Percentiles rank a stretch among this genome's conserved stretches.
Evolutionary conservation across 2,113 vertebrate genomes (phyloP).

Genomic region (Labeo catla): DNA sequence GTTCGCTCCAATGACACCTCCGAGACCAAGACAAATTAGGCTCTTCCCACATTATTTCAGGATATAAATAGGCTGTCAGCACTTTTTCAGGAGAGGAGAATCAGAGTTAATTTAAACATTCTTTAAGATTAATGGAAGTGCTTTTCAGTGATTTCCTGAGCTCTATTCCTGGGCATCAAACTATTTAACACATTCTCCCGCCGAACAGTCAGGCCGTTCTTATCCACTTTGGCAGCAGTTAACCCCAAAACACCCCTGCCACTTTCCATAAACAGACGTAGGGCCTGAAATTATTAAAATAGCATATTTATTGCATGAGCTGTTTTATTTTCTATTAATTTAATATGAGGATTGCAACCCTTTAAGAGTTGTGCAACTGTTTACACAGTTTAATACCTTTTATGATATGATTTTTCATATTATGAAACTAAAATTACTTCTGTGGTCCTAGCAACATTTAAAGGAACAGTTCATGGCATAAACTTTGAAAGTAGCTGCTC

Average conservation of each 20-base stretch:
- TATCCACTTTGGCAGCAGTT: conserved; percentile 62
- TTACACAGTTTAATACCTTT: background rate
- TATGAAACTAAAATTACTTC: no score
- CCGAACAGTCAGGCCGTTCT: conserved; percentile 56
- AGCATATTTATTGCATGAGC: background rate
- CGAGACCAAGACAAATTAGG: conserved; percentile 76
- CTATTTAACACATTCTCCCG: conserved; percentile 68
- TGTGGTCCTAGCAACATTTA: background rate
- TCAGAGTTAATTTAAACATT: conserved; percentile 78
- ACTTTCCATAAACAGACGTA: background rate
- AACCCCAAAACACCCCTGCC: conserved; percentile 18
- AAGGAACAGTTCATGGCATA: background rate
- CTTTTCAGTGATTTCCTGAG: conserved; percentile 61
- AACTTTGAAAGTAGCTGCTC: background rate
- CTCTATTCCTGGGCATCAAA: conserved; percentile 64
- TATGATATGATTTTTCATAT: background rate
- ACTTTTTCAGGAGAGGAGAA: conserved; percentile 65
- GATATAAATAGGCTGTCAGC: conserved; percentile 76
- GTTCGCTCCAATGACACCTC: conserved; percentile 73
- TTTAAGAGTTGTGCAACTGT: background rate
- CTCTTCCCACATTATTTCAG: conserved; percentile 74
- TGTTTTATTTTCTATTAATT: background rate
- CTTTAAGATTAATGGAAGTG: conserved; percentile 78
- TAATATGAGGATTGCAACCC: background rate
- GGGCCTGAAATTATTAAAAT: background rate